Evolutionary conservation across 92 coral and sea anemone genomes (phyloP).

Genomic region (Galaxea fascicularis): DNA sequence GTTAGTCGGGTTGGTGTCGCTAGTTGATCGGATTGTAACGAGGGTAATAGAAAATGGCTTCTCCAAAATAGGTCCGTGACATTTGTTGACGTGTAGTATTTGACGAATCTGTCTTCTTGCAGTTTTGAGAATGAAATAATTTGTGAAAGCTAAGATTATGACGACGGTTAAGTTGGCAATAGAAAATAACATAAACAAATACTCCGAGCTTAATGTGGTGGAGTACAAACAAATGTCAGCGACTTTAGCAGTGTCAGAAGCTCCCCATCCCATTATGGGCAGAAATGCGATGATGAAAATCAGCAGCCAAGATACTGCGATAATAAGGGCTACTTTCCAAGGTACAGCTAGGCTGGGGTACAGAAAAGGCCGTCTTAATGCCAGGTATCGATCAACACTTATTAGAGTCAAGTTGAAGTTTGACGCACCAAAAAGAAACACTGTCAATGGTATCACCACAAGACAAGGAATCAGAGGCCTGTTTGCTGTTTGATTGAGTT

Average conservation of each 20-base stretch:
- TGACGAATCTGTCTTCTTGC: constrained; percentile 81
- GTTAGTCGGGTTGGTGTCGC: constrained; percentile 20
- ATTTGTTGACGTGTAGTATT: constrained; percentile 59
- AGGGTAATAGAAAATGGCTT: constrained; percentile 36
- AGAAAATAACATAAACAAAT: constrained; percentile 81
- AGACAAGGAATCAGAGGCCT: constrained; percentile 86
- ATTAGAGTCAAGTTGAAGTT: constrained; percentile 85
- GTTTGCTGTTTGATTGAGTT: constrained; percentile 73
- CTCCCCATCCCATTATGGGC: constrained; percentile 87
- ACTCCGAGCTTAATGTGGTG: constrained; percentile 76
- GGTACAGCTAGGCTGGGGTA: constrained; percentile 77
- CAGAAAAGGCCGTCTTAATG: constrained; percentile 80
- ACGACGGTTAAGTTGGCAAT: constrained; percentile 81
- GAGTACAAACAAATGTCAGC: constrained; percentile 85
- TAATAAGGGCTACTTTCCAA: constrained; percentile 36
- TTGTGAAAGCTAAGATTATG: constrained; percentile 73
- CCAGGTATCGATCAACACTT: constrained; percentile 88
- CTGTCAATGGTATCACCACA: constrained; percentile 86
- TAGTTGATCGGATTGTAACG: constrained; percentile 20
- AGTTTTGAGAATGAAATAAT: constrained; percentile 80
- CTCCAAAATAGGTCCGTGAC: constrained; percentile 43
- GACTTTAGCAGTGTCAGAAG: constrained; percentile 57
- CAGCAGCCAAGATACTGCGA: constrained; percentile 67
- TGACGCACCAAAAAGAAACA: constrained; percentile 90
- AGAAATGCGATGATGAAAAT: constrained; percentile 70